phyloP scores from a whole-genome alignment of 2,888 invertebrate genomes.

The Sarcophaga caerulescens region DNA sequence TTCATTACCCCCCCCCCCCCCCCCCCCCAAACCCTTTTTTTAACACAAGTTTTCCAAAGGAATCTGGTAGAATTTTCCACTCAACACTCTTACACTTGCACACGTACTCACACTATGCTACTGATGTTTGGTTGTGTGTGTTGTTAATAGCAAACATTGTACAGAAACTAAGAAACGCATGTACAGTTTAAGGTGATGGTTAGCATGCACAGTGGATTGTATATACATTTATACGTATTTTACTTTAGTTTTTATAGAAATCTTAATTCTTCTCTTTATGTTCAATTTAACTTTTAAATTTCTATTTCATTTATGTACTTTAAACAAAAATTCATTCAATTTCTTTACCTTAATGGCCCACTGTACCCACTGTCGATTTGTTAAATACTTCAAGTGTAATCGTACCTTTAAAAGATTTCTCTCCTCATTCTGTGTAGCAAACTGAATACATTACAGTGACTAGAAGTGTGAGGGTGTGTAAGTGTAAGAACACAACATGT shows the following conservation, averaged over 20 bases:
- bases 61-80: constrained; percentile 23
- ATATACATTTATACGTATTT: neutral
- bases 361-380: constrained; percentile 23
- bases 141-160: constrained; percentile 22
- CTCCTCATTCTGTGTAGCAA: neutral
- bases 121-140: constrained; percentile 7
- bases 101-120: too few species aligned
- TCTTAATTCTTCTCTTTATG: neutral
- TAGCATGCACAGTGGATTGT: constrained; percentile 24
- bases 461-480: neutral
- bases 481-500: too few species aligned
- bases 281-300: too few species aligned
- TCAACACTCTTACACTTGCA: too few species aligned
- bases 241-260: neutral
- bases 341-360: neutral
- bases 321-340: neutral
- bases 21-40: too few species aligned
- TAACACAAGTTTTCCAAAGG: neutral
- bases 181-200: too few species aligned
- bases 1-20: neutral
- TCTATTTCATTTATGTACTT: too few species aligned
- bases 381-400: constrained; percentile 36
- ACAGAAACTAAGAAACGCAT: neutral
- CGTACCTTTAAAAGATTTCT: constrained; percentile 42
- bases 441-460: neutral